phyloP scores from a whole-genome alignment of 1,140 invertebrate genomes.

The Cydia fagiglandana region DNA sequence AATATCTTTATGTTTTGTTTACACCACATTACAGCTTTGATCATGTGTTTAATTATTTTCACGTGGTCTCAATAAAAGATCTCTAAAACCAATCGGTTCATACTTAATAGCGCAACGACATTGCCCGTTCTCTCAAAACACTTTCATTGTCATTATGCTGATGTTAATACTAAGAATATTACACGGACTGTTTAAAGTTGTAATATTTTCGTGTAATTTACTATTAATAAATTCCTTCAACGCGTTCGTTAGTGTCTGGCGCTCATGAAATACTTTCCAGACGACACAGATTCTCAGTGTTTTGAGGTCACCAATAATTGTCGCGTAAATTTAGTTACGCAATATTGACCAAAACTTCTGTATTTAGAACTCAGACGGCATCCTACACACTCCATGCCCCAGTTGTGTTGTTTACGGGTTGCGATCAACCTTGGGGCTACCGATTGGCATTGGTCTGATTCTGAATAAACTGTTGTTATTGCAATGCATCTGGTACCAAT shows the following conservation, averaged over 20 bases:
- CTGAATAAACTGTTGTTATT: slow-evolving; percentile 12
- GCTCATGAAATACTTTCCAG: slow-evolving; percentile 15
- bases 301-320: slow-evolving; percentile 29
- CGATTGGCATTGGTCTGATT: not conserved
- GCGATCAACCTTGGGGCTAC: slow-evolving; percentile 56
- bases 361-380: slow-evolving; percentile 47
- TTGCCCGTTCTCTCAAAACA: not conserved
- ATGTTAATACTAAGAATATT: not conserved
- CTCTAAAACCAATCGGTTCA: not conserved
- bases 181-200: not conserved
- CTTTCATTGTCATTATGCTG: not conserved
- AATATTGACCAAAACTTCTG: slow-evolving; percentile 33
- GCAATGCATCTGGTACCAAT: slow-evolving; percentile 15
- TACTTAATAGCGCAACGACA: slow-evolving; percentile 21
- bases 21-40: slow-evolving; percentile 40
- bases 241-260: not conserved
- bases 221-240: slow-evolving; percentile 24
- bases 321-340: slow-evolving; percentile 23
- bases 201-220: not conserved
- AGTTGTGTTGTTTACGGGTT: slow-evolving; percentile 56
- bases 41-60: slow-evolving; percentile 16
- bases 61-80: not conserved
- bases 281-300: slow-evolving; percentile 7
- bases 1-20: slow-evolving; percentile 55
- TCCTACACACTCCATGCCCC: slow-evolving; percentile 54